Conservation (phyloP, 2,888 invertebrate species). For the Orthosia gracilis region DNA sequence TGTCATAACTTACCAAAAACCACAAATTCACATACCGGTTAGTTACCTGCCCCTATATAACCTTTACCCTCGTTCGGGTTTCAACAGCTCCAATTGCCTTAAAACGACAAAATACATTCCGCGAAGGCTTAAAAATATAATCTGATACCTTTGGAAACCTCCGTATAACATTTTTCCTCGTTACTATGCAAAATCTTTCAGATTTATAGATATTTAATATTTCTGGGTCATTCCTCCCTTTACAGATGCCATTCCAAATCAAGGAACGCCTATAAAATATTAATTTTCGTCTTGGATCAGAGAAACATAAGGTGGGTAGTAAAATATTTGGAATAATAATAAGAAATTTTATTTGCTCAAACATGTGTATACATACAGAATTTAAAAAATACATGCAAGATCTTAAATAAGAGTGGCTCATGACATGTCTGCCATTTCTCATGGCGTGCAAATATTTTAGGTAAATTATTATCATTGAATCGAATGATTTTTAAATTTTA, state of each 20-base stretch:
- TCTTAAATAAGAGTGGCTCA: no score
- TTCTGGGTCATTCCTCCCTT: constrained; percentile 50
- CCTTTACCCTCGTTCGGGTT: constrained; percentile 6
- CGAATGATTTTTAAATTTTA: no score
- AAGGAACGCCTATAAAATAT: constrained; percentile 77
- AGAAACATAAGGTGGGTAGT: constrained; percentile 60
- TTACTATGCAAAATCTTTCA: constrained; percentile 61
- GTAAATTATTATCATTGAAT: no score
- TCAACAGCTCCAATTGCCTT: constrained; percentile 21
- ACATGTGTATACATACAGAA: no score
- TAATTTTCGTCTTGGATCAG: constrained; percentile 67
- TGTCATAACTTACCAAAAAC: background rate
- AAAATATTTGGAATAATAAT: constrained; percentile 25
- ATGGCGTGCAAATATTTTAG: no score
- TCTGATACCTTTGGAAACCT: constrained; percentile 48
- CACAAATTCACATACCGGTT: no score
- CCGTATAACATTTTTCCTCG: constrained; percentile 54
- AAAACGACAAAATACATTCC: constrained; percentile 25
- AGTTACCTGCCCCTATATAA: no score
- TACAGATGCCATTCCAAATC: constrained; percentile 64
- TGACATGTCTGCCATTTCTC: no score
- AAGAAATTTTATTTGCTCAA: no score
- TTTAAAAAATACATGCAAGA: no score
- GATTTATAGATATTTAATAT: constrained; percentile 64
- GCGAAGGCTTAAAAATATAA: constrained; percentile 62